These are phyloP conservation scores for Drosophila athabasca DNA, from an alignment of 1,140 invertebrate species.

Conservation along the genomic window DNA sequence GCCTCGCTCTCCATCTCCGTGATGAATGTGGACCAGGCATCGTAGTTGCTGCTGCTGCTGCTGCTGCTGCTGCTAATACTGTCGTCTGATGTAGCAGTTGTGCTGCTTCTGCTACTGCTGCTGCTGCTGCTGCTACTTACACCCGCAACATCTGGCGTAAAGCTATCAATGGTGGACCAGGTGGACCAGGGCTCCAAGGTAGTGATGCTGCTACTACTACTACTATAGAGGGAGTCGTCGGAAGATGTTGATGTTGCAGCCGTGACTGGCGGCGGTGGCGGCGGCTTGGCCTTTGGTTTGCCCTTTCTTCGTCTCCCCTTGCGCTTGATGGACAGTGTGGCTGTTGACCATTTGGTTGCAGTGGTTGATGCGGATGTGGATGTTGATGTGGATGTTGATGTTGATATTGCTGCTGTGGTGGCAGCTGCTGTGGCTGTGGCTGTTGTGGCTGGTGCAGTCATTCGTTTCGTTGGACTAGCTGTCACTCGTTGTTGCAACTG, in stretches of 20 bases:
- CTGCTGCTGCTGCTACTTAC: constrained; percentile 42
- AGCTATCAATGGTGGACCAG: constrained; percentile 66
- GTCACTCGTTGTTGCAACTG: constrained; percentile 66
- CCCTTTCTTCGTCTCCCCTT: constrained; percentile 76
- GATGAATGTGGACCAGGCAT: constrained; percentile 63
- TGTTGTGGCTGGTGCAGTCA: constrained; percentile 53
- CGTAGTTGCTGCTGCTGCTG: constrained; percentile 60
- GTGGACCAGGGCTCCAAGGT: constrained; percentile 63
- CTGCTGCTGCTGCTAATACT: constrained; percentile 64
- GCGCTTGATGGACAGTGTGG: constrained; percentile 60
- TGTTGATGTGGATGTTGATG: constrained; percentile 13
- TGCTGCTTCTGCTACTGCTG: constrained; percentile 44
- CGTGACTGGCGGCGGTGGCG: constrained; percentile 16
- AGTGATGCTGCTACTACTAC: constrained; percentile 38
- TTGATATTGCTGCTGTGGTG: constrained; percentile 22
- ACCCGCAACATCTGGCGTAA: constrained; percentile 32
- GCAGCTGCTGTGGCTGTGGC: constrained; percentile 41
- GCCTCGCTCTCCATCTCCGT: constrained; percentile 63
- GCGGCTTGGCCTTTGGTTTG: constrained; percentile 38
- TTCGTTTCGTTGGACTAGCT: constrained; percentile 77
- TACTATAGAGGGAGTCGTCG: constrained; percentile 46
- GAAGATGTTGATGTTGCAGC: constrained; percentile 38
- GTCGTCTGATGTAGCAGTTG: constrained; percentile 63
- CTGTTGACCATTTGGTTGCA: constrained; percentile 24
- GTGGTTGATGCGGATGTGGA: background rate